These are phyloP conservation scores for Saguinus midas DNA, from an alignment of 2,113 vertebrate genomes.

Conservation along the genomic window DNA sequence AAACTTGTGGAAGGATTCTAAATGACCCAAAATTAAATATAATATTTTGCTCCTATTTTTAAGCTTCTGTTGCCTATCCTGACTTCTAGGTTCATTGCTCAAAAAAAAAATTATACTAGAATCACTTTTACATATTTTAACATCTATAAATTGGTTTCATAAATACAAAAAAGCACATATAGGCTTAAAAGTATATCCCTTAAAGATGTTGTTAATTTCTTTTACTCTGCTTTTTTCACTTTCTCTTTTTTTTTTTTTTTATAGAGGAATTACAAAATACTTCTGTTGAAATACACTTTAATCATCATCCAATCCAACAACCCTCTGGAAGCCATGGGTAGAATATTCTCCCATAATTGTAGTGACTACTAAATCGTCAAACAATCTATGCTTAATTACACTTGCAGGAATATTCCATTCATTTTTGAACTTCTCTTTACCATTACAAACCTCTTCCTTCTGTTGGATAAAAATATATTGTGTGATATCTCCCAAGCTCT, in stretches of 20 bases:
- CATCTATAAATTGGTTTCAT: constrained; percentile 11
- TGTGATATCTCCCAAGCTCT: not conserved
- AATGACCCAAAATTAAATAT: not conserved
- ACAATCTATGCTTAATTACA: not conserved
- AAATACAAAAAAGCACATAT: not conserved
- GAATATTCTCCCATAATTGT: not conserved
- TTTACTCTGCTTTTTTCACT: not conserved
- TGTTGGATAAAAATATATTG: not conserved
- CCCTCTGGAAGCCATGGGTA: not conserved
- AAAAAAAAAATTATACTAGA: not conserved
- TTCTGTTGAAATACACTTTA: not conserved
- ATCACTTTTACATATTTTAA: not conserved
- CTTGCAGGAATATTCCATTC: not conserved
- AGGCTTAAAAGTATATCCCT: not conserved
- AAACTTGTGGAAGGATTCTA: not conserved
- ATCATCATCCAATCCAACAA: not conserved
- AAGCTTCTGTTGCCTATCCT: not conserved
- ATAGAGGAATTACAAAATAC: not conserved
- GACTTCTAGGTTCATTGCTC: not conserved
- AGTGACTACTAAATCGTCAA: not conserved
- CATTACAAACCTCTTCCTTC: not conserved
- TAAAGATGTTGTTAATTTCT: not conserved
- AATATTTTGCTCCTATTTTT: constrained; percentile 17
- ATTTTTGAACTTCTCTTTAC: not conserved
- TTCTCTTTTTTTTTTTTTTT: not conserved